Base-by-base conservation (phyloP, 2,113 vertebrate species). In the Halcyon senegalensis region DNA sequence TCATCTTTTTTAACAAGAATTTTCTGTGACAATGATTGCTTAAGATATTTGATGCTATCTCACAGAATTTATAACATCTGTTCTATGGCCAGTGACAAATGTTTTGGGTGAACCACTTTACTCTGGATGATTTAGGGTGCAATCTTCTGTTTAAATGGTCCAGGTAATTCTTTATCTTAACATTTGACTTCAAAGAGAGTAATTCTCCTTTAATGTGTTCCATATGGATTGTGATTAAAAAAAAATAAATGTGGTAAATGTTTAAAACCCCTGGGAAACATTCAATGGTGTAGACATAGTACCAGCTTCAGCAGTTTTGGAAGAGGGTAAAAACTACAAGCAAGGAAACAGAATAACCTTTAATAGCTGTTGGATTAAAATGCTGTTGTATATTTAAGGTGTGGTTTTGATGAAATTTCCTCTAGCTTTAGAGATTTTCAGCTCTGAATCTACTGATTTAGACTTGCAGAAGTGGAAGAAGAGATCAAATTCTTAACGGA, bases 131-230 rank as follows among this genome's bases (percentile, higher is more conserved):
- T 56, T 69, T 87, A 87, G 35, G 51, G 27, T 75, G 10, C 25
- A 91, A 84, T 64, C 48, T 91, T 84, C 66, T 79, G 8, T 87
- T 95, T 84, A 94, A 84, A 79, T 37, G 51, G 64, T 78, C 48
- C 14, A 12, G 39, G 41, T 78, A 89, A 95, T 87, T 87, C 56
- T 51, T 25, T 37, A 59, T 17, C 35, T 75, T 94, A 84, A 63
- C 15, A 70, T 68, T n/a, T 85, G 31, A 74, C 41, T 92, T 96
- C 28, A 44, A 41, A 87, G 62, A 83, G 33, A 82, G 79, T 62
- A 1, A 84, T 85, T 85, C 7, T 72, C 16, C 30, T 93, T 89
- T 88, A 70, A 80, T 90, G 80, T 86, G 28, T 62, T 95, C 63
- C 33, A 20, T 80, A 81, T 63, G 0, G 73, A 56, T 79, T 91